phyloP scores from a whole-genome alignment of 2,797 vertebrate species.

The Aulostomus chinensis region DNA sequence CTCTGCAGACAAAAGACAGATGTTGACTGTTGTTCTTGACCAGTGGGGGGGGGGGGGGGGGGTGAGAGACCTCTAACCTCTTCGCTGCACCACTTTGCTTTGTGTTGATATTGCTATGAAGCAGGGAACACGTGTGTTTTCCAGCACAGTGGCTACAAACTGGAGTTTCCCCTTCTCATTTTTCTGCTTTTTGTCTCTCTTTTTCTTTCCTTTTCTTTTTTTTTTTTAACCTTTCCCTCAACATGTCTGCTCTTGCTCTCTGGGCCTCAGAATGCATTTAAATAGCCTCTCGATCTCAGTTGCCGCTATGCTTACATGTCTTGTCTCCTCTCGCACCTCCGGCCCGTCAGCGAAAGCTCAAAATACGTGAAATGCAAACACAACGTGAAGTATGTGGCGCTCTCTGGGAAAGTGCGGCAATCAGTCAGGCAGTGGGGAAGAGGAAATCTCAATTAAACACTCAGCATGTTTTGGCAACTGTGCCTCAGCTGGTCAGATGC shows the following conservation, averaged over 20 bases:
- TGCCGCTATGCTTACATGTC: not conserved
- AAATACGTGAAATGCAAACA: no score
- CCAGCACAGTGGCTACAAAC: no score
- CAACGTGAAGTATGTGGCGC: constrained; percentile 2
- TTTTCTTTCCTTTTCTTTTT: constrained; percentile 16
- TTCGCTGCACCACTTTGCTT: no score
- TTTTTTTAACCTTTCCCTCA: constrained; percentile 24
- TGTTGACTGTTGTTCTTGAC: no score
- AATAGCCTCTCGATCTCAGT: constrained; percentile 22
- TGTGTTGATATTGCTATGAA: no score
- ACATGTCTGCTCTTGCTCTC: constrained; percentile 68
- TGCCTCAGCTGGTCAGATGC: constrained; percentile 5
- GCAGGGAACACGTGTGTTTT: no score
- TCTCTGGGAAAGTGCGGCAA: constrained; percentile 7
- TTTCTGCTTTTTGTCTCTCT: no score
- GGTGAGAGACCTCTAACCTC: no score
- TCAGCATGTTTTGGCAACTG: constrained; percentile 11
- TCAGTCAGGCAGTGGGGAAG: constrained; percentile 18
- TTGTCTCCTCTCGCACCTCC: constrained; percentile 12
- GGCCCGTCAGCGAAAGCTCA: constrained; percentile 9
- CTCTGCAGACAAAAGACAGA: no score
- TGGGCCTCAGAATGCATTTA: constrained; percentile 38
- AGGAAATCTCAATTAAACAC: constrained; percentile 4
- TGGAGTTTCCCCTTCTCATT: no score
- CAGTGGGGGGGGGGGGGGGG: no score